Percentiles rank a stretch among this genome's conserved stretches.
phyloP scores from a whole-genome alignment of 2,113 vertebrate species.

The Bungarus multicinctus region DNA sequence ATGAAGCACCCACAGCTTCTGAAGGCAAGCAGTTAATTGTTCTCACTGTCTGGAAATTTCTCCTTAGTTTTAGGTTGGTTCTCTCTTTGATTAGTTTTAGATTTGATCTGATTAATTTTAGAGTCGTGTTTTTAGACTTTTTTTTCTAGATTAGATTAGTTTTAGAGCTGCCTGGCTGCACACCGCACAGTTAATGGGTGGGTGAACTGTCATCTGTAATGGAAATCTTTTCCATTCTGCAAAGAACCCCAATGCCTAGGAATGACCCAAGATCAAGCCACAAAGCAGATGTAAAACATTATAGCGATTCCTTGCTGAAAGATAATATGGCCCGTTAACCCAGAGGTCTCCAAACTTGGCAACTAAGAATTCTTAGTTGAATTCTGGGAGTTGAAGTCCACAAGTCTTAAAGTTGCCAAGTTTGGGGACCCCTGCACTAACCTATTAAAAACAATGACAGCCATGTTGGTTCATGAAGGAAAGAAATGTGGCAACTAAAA shows the following conservation, averaged over 20 bases:
- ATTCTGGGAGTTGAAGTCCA: too few species aligned
- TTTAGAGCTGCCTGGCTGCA: neutral
- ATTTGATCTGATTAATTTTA: neutral
- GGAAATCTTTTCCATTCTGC: neutral
- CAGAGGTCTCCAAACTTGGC: too few species aligned
- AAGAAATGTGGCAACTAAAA: neutral
- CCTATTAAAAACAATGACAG: neutral
- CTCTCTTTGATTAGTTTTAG: neutral
- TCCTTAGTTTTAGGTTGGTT: neutral
- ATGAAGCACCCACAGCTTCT: neutral
- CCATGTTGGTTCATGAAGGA: neutral
- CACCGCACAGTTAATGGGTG: too few species aligned
- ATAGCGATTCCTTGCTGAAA: neutral
- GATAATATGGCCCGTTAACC: neutral
- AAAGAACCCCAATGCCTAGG: neutral
- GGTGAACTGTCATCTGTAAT: neutral
- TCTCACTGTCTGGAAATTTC: neutral
- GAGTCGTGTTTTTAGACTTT: neutral
- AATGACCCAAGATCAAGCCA: neutral
- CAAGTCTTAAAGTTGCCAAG: too few species aligned
- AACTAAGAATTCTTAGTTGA: too few species aligned
- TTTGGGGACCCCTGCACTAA: neutral
- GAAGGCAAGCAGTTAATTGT: neutral
- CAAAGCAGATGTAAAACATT: neutral
- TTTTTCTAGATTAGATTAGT: too few species aligned